Evolutionary conservation across 2,888 invertebrate species (phyloP), one percentile per base, ranked within the genome.

Genomic region (Acronicta psi): DNA sequence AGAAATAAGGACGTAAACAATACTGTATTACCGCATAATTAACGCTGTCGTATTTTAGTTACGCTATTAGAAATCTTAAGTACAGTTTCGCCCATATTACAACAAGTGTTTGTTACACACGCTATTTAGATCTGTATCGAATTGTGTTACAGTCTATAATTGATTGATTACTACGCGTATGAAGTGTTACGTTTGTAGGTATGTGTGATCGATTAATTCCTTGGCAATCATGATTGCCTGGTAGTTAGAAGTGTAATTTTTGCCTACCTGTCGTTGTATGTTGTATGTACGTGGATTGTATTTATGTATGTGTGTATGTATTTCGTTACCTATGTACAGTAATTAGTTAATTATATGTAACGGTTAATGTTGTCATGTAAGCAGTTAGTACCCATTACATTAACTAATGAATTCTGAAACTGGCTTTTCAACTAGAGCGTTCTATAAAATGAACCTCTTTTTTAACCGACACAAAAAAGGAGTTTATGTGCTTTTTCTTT

Each of bases 171-270:
- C 2, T 44, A 37, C 45, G 53, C 34, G 46, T 46, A 37, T 41
- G 50, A 63, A 52, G 56, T 66, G 52, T 69, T 65, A 62, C 47
- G 58, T 38, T 38, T 36, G 56, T 46, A 62, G 44, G 53, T 16
- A 42, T 46, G 49, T 73, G 54, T 73, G 72, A 78, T 77, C 65
- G 70, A 80, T 81, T 71, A 60, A 71, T 61, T 65, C 71, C 69
- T 65, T 74, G 54, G 38, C 59, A 62, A 71, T 74, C 70, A 82
- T 82, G 77, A 60, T 49, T 34, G 69, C 81, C 80, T 82, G 59
- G 80, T 81, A 77, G 57, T 59, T 49, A 25, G 23, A 42, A 61
- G 42, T 47, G 58, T 71, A 73, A 72, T 63, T 64, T 66, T 72
- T 76, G 69, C 66, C 67, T 74, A 66, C 42, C 18, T 16, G 46